Evolutionary conservation across 2,113 vertebrate genomes (phyloP).

Genomic region (Caretta caretta): DNA sequence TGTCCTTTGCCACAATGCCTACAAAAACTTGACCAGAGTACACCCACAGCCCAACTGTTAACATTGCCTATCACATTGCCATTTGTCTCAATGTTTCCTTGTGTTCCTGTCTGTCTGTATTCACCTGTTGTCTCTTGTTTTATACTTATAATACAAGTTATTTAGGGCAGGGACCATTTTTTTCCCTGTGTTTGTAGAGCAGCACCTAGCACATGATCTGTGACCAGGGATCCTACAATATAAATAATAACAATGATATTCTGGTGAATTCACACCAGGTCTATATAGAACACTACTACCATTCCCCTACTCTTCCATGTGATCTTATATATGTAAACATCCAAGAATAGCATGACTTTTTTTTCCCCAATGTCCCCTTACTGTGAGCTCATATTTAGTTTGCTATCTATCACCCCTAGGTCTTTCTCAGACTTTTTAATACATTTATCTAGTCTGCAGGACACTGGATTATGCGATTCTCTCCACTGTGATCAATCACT

Average conservation of each 20-base stretch:
- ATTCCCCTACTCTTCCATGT: background rate
- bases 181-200: background rate
- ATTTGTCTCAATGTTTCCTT: background rate
- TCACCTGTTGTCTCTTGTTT: background rate
- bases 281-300: background rate
- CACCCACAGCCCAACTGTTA: background rate
- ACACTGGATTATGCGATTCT: constrained; percentile 44
- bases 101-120: background rate
- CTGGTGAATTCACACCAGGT: background rate
- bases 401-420: background rate
- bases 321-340: fast-evolving
- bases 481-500: constrained; percentile 42
- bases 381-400: constrained; percentile 22
- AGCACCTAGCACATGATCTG: background rate
- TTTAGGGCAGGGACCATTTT: background rate
- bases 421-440: constrained; percentile 19
- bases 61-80: background rate
- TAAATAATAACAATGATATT: background rate
- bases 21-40: background rate
- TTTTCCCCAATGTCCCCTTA: background rate
- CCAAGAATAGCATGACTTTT: background rate
- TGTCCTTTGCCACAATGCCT: background rate
- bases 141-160: fast-evolving
- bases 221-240: background rate
- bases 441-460: constrained; percentile 40